phyloP scores from a whole-genome alignment of 2,113 vertebrate genomes.

The Sclerurus mexicanus region DNA sequence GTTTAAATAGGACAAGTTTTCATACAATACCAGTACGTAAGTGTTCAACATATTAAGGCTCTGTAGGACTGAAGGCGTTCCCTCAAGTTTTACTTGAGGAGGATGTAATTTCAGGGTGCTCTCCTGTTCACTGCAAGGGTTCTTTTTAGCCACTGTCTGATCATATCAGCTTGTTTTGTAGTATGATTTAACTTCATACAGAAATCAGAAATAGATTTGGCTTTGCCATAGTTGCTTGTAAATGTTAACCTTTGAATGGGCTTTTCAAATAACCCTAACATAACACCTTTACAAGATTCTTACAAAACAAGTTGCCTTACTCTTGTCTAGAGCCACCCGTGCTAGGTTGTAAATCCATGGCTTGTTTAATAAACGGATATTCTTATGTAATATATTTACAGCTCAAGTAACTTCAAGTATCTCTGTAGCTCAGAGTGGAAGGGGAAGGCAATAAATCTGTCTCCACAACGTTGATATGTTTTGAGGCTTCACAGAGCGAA shows the following conservation, averaged over 20 bases:
- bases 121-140: fast-evolving
- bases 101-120: not conserved
- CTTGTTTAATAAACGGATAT: not conserved
- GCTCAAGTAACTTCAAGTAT: not conserved
- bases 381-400: not conserved
- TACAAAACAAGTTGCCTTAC: not conserved
- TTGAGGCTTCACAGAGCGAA: not conserved
- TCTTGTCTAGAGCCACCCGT: not conserved
- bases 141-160: not conserved
- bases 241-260: not conserved
- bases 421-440: not conserved
- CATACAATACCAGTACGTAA: no score
- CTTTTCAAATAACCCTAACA: fast-evolving
- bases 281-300: not conserved
- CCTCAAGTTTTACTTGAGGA: not conserved
- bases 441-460: not conserved
- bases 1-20: not conserved
- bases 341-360: not conserved
- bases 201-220: not conserved
- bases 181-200: not conserved
- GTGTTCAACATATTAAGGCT: not conserved
- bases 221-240: not conserved
- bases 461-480: not conserved
- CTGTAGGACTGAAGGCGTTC: not conserved
- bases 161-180: not conserved